These are phyloP conservation scores for Rhaphigaster nebulosa DNA, from an alignment of 2,888 invertebrate species.

Conservation along the genomic window DNA sequence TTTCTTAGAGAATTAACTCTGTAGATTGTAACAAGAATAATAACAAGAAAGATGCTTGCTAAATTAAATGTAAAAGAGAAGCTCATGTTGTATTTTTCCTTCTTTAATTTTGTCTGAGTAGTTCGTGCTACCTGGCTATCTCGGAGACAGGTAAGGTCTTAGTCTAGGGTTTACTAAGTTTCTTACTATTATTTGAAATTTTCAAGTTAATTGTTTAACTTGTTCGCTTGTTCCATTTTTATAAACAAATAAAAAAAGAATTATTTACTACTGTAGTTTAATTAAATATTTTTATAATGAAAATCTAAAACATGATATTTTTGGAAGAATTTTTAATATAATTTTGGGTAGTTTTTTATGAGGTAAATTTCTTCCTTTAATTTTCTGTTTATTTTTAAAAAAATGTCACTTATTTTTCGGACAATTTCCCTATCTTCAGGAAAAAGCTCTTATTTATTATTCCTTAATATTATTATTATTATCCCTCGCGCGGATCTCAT, in stretches of 20 bases:
- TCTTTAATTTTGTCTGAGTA: conserved; percentile 20
- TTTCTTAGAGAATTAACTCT: background rate
- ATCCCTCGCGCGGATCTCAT: no score
- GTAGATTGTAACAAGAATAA: background rate
- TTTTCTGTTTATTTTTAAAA: no score
- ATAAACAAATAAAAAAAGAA: no score
- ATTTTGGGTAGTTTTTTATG: no score
- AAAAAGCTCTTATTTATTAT: no score
- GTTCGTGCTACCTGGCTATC: background rate
- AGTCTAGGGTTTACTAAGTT: background rate
- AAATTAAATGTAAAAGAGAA: background rate
- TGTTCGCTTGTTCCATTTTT: background rate
- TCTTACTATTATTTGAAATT: background rate
- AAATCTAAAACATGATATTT: no score
- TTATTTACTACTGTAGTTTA: background rate
- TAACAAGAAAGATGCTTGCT: background rate
- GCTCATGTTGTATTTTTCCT: background rate
- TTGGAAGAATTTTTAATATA: no score
- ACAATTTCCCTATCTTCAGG: no score
- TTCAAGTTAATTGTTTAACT: background rate
- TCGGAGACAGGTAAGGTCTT: background rate
- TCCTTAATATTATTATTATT: no score
- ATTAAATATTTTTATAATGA: background rate
- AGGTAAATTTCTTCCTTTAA: no score
- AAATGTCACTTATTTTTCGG: no score